A percentile compares a stretch with the other conserved stretches of the same genome.
Conservation (phyloP, 2,797 vertebrate genomes). For the Parauchenoglanis ngamensis region DNA sequence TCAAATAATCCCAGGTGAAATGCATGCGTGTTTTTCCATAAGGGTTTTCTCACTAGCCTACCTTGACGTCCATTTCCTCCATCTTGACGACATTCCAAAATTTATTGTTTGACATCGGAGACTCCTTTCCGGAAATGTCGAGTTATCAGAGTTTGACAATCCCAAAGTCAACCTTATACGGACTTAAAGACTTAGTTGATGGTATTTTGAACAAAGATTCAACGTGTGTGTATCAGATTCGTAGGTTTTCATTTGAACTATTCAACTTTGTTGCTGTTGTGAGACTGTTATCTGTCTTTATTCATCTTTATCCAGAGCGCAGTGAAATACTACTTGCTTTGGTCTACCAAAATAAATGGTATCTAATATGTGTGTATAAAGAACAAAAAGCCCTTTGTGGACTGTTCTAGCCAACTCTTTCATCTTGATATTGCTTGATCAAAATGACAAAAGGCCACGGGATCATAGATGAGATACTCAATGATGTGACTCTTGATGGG, state of each 20-base stretch:
- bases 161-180: neutral
- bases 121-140: neutral
- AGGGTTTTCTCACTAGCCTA: neutral
- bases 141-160: neutral
- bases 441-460: slow-evolving; percentile 23
- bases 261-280: too few species aligned
- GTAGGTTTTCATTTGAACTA: neutral
- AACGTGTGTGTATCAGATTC: neutral
- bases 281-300: neutral
- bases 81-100: neutral
- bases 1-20: neutral
- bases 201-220: neutral
- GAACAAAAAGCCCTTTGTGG: slow-evolving; percentile 25
- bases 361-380: neutral
- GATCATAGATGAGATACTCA: slow-evolving; percentile 15
- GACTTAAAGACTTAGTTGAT: neutral
- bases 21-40: neutral
- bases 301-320: neutral
- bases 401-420: slow-evolving; percentile 8
- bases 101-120: neutral
- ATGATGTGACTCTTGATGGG: neutral
- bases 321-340: neutral
- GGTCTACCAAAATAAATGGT: neutral
- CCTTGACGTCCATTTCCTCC: neutral
- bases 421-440: slow-evolving; percentile 27